These are phyloP conservation scores for Phymorhynchus buccinoides DNA, from an alignment of 1,140 invertebrate species.

Conservation along the genomic window DNA sequence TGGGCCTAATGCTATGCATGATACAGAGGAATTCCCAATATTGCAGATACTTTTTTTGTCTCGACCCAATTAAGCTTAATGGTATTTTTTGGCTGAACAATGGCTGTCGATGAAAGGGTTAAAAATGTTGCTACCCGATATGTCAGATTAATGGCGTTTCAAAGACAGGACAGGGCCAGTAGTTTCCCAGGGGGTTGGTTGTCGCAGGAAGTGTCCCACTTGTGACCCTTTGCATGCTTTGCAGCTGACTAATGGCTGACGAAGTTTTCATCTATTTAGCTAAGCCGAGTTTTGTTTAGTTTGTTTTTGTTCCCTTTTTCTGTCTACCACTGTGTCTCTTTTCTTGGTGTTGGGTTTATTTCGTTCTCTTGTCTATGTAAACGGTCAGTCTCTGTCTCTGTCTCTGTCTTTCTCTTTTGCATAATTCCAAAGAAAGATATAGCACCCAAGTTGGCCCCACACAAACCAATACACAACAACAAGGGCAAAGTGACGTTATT, in stretches of 20 bases:
- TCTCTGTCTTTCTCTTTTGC: background rate
- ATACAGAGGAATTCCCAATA: too few species aligned
- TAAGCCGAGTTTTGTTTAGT: background rate
- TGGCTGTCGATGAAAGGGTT: too few species aligned
- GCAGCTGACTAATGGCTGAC: background rate
- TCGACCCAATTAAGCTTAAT: too few species aligned
- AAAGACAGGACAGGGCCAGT: background rate
- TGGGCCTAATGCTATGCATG: too few species aligned
- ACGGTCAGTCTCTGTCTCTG: background rate
- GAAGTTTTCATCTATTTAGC: background rate
- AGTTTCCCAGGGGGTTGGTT: background rate
- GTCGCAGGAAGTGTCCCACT: background rate
- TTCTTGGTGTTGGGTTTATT: background rate
- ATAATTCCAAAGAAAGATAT: too few species aligned
- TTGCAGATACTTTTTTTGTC: too few species aligned
- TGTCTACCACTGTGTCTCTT: background rate
- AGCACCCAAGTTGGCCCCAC: too few species aligned
- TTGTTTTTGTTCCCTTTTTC: background rate
- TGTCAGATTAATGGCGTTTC: background rate
- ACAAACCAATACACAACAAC: too few species aligned
- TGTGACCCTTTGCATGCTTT: background rate
- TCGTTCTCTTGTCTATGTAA: too few species aligned
- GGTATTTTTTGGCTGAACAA: too few species aligned
- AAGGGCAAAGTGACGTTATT: too few species aligned
- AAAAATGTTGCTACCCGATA: background rate